Evolutionary conservation across 2,888 invertebrate genomes (phyloP).

Genomic region (Imbricaverruca yamaguchii): DNA sequence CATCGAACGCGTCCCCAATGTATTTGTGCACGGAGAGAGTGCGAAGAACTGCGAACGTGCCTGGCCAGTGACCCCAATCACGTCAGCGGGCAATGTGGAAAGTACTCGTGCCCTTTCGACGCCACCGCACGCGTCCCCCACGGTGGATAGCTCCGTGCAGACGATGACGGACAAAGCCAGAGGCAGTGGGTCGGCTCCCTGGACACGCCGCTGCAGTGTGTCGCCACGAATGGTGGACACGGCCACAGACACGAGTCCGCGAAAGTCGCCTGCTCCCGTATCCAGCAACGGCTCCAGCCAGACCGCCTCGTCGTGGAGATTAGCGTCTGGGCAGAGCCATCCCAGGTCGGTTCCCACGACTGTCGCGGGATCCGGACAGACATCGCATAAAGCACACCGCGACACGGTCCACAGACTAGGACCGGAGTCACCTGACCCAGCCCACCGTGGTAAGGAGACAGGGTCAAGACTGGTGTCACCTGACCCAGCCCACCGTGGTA

Average conservation of each 20-base stretch:
- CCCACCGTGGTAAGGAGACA: too few relatives aligned
- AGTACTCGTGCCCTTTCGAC: too few relatives aligned
- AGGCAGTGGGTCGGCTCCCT: too few relatives aligned
- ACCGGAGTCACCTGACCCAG: too few relatives aligned
- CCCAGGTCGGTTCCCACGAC: not conserved
- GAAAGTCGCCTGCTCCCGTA: not conserved
- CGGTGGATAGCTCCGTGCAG: not conserved
- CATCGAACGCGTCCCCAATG: conserved; percentile 1
- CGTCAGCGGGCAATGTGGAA: not conserved
- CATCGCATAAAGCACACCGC: too few relatives aligned
- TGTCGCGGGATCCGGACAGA: too few relatives aligned
- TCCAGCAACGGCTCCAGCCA: not conserved
- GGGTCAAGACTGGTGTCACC: too few relatives aligned
- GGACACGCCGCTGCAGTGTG: too few relatives aligned
- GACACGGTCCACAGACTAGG: too few relatives aligned
- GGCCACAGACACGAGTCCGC: not conserved
- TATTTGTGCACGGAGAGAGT: not conserved
- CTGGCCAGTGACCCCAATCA: not conserved
- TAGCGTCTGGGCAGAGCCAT: not conserved
- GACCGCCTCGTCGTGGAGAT: not conserved
- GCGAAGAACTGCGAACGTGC: not conserved
- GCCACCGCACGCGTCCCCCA: not conserved
- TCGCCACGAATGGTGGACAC: not conserved
- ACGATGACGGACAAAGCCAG: not conserved
- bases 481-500: too few relatives aligned